phyloP scores from a whole-genome alignment of 2,113 vertebrate genomes.

The Aramus guarauna region DNA sequence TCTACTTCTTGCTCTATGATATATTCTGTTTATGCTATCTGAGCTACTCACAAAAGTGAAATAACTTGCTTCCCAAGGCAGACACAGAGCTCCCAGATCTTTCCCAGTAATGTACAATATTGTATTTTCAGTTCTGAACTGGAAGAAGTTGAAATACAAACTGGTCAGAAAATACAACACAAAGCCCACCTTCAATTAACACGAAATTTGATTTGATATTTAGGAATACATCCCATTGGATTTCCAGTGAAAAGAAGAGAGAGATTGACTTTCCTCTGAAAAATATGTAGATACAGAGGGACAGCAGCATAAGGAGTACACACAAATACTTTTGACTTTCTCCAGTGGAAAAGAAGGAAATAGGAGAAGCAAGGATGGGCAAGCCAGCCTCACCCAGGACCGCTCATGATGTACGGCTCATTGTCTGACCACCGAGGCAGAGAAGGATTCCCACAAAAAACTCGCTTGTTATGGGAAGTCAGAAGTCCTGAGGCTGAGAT shows the following conservation, averaged over 20 bases:
- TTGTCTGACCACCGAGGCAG: background rate
- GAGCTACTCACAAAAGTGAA: background rate
- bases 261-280: background rate
- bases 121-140: background rate
- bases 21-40: background rate
- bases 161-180: background rate
- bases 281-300: background rate
- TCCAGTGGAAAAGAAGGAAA: background rate
- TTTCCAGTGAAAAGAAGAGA: background rate
- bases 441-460: background rate
- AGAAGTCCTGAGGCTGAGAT: background rate
- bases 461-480: background rate
- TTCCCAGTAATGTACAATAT: background rate
- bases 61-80: background rate
- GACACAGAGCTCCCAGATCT: background rate
- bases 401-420: fast-evolving
- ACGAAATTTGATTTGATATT: background rate
- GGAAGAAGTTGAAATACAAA: background rate
- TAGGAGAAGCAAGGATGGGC: background rate
- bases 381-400: background rate
- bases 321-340: background rate
- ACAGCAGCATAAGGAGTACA: background rate
- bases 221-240: background rate
- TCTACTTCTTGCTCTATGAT: background rate
- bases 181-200: background rate